A percentile compares a stretch with the other conserved stretches of the same genome.
Conservation (phyloP, 2,113 vertebrate genomes). For the Pluvialis apricaria region DNA sequence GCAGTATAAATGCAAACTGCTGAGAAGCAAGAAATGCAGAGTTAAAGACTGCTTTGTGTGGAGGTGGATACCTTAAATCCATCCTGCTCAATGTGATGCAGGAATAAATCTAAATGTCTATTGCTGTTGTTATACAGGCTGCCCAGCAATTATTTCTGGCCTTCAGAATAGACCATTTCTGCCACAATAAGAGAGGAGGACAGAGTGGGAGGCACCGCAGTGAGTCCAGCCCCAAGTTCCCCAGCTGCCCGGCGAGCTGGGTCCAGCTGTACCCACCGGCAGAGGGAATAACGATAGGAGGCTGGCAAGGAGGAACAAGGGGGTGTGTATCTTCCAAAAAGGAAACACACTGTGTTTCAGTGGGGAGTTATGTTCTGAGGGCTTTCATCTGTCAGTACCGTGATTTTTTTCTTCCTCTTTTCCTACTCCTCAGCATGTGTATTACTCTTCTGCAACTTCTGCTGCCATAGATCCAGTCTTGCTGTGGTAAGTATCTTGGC, state of each 20-base stretch:
- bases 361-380: neutral
- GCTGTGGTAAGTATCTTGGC: neutral
- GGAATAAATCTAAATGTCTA: neutral
- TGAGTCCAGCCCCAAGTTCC: neutral
- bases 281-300: neutral
- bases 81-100: rapidly evolving
- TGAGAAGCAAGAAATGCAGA: neutral
- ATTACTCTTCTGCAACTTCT: neutral
- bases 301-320: neutral
- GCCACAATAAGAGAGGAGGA: neutral
- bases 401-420: neutral
- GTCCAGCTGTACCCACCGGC: neutral
- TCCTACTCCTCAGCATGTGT: neutral
- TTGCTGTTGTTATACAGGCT: neutral
- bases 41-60: neutral
- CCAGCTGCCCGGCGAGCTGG: rapidly evolving
- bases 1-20: neutral
- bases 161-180: neutral
- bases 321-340: neutral
- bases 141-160: neutral
- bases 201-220: neutral
- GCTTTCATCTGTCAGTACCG: neutral
- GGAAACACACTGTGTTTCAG: neutral
- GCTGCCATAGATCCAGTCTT: neutral
- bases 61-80: neutral